Percentiles rank a stretch among this genome's conserved stretches.
Evolutionary conservation across 2,113 vertebrate species (phyloP).

Genomic region (Cyanoramphus novaezelandiae): DNA sequence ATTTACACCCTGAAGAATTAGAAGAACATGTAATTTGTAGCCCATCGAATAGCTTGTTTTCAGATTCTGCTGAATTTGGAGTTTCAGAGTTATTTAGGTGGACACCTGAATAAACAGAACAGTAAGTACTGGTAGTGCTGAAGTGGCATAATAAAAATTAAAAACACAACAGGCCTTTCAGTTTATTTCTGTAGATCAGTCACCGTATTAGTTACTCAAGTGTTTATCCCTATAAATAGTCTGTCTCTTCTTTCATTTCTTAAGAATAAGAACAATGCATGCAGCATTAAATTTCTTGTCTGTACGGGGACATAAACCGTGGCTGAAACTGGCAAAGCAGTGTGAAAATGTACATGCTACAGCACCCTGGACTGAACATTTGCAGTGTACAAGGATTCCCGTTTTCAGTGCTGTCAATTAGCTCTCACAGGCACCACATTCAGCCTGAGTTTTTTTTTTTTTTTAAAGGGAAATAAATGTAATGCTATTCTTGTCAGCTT

Average conservation of each 20-base stretch:
- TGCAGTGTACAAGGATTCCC: neutral
- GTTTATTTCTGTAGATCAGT: neutral
- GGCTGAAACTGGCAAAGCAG: neutral
- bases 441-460: neutral
- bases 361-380: neutral
- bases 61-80: neutral
- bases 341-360: neutral
- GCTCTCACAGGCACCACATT: neutral
- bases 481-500: slow-evolving; percentile 36
- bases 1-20: neutral
- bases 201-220: neutral
- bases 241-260: neutral
- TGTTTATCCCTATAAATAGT: neutral
- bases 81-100: neutral
- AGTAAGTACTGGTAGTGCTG: neutral
- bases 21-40: neutral
- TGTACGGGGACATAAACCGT: fast-evolving
- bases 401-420: neutral
- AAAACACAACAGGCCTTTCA: neutral
- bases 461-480: neutral
- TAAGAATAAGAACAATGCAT: neutral
- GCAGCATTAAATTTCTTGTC: neutral
- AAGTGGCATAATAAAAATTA: neutral
- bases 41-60: neutral
- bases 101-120: slow-evolving; percentile 4